Evolutionary conservation across 2,888 invertebrate species (phyloP), one percentile per base, ranked within the genome.

Genomic region (Lacanobia wlatinum): DNA sequence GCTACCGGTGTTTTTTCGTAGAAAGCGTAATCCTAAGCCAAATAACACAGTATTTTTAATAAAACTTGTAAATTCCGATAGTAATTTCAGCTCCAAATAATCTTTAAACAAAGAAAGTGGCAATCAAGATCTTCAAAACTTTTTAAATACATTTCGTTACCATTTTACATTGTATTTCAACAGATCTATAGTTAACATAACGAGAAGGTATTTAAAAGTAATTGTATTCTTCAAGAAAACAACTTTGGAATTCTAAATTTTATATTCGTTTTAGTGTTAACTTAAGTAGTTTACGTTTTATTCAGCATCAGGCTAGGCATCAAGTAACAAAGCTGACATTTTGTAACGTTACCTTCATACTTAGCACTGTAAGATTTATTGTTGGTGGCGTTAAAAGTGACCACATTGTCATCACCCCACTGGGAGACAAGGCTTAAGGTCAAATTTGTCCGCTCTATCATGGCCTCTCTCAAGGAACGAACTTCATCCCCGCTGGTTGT

Each of bases 211-310:
- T 70, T 72, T 50, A 40, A 70, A 60, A 21, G 46, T 71, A 70
- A 74, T 73, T 65, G 50, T 55, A 52, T 74, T 61, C 73, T 66
- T 66, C 3, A 21, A 66, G 56, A 56, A 65, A 40, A 70, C 40
- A 21, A 38, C 14, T 56, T 59, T 21, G 34, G 1, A 34, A n/a
- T 34, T 48, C 16, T 21, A 38, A 7, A 12, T n/a, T 34, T 56
- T 34, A 9, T 16, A 34, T 18, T 56, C 4, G 9, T 56, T 56
- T 38, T n/a, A 56, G 6, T 56, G 56, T 5, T 18, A 56, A 18
- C 18, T 48, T 18, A 48, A 48, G 18, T 18, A n/a, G n/a, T n/a
- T n/a, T n/a, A 48, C 3, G 8, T 6, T 55, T 23, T 55, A 16
- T 16, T 16, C 28, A 28, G 16, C 16, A 28, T 16, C 8, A n/a